Base-by-base conservation (phyloP, 2,888 invertebrate species). In the Hyles lineata region DNA sequence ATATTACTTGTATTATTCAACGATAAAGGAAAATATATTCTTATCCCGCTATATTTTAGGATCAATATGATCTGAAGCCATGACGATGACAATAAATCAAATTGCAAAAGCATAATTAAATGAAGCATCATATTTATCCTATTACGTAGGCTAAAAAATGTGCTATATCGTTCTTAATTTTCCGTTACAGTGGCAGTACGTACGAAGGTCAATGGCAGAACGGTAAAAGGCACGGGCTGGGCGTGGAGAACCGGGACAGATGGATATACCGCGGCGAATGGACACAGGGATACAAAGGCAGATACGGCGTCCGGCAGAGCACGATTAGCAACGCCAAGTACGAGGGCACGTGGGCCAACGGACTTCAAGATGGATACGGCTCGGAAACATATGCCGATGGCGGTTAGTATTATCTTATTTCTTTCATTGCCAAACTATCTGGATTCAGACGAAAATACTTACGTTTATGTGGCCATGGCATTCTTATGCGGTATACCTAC, bases 151-250 rank as follows among this genome's bases (percentile, higher is more conserved):
- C 15, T 43, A 11, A 43, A 43, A 43, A 43, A 43, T 43, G 43
- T 43, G 15, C 43, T 43, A 43, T 43, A 43, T 43, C 11, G 5
- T 63, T n/a, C 21, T 32, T 43, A 11, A 67, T 67, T 67, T 43
- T 23, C 19, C 35, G 17, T 72, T 72, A 61, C 95, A 98, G 98
- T 92, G 99, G 99, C 72, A 98, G 98, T 89, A 97, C 98, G 82
- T 99, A 97, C 95, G 98, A 99, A 93, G 99, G 99, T 76, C 99
- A 99, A 94, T 99, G 99, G 99, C 99, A 99, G 94, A 99, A 99
- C 91, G 99, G 99, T 78, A 99, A 99, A 93, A 96, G 99, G 72
- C 99, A 99, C 91, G 99, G 99, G 15, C 95, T 99, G 87, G 99
- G 99, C 76, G 98, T 99, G 88, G 99, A 99, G 94, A 98, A 98